These are phyloP conservation scores for Hylaea fasciaria DNA, from an alignment of 2,888 invertebrate genomes.

Conservation along the genomic window DNA sequence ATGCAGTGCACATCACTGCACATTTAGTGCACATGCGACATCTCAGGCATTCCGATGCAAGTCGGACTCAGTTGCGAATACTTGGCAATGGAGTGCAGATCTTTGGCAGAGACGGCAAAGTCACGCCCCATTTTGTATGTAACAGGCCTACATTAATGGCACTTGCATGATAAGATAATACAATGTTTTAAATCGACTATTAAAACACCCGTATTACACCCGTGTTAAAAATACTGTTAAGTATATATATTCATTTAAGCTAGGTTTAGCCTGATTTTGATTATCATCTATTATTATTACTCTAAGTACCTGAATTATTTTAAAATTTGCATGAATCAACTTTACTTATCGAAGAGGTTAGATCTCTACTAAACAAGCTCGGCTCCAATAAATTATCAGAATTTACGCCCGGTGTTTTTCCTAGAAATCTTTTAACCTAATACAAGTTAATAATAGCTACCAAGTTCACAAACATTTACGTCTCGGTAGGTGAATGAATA, in stretches of 20 bases:
- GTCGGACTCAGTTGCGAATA: slow-evolving; percentile 54
- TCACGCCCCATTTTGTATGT: slow-evolving; percentile 58
- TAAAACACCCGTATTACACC: no score
- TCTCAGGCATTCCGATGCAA: slow-evolving; percentile 46
- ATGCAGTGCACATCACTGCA: slow-evolving; percentile 33
- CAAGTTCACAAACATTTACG: slow-evolving; percentile 25
- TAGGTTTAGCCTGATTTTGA: no score
- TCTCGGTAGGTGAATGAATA: slow-evolving; percentile 38
- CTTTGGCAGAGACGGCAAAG: slow-evolving; percentile 62
- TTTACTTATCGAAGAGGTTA: no score
- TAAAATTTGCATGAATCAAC: no score
- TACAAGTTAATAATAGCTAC: slow-evolving; percentile 7
- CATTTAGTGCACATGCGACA: slow-evolving; percentile 40
- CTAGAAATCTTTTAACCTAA: slow-evolving; percentile 11
- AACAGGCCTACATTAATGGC: slow-evolving; percentile 50
- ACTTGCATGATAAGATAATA: slow-evolving; percentile 40
- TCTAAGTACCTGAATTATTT: no score
- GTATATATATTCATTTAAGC: no score
- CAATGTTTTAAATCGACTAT: slow-evolving; percentile 2
- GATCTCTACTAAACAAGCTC: no score
- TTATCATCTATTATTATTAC: no score
- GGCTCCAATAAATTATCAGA: neutral
- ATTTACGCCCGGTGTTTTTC: neutral
- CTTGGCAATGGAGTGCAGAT: slow-evolving; percentile 61
- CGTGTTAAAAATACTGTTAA: no score